Percentiles rank a stretch among this genome's conserved stretches.
phyloP scores from a whole-genome alignment of 1,140 invertebrate genomes.

The Oscheius sp. region DNA sequence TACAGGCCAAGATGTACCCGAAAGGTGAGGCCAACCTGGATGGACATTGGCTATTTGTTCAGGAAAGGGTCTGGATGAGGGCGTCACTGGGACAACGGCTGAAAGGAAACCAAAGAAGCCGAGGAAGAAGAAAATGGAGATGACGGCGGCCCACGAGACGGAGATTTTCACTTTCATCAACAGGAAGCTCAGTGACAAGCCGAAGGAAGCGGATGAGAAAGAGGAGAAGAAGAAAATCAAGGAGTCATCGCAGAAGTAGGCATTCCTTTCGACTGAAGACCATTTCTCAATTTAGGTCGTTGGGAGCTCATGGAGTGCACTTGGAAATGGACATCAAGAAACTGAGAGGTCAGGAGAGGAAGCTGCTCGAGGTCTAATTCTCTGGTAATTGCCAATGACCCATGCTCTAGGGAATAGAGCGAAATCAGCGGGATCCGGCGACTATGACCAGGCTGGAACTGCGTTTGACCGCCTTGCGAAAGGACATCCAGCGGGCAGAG shows the following conservation, averaged over 20 bases:
- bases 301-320: neutral
- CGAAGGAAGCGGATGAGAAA: neutral
- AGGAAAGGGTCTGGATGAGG: neutral
- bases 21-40: neutral
- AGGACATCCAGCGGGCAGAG: neutral
- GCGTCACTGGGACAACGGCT: neutral
- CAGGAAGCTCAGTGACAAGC: neutral
- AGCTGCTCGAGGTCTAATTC: neutral
- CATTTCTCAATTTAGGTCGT: neutral
- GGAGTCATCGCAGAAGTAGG: neutral
- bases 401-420: neutral
- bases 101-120: neutral
- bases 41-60: neutral
- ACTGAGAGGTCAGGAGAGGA: neutral
- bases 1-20: neutral
- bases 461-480: neutral
- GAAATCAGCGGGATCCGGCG: neutral
- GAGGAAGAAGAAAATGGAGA: constrained; percentile 6
- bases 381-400: neutral
- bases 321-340: neutral
- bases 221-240: neutral
- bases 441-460: neutral
- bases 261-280: neutral
- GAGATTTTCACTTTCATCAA: constrained; percentile 10
- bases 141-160: neutral